Percentiles rank a stretch among this genome's conserved stretches.
Conservation (phyloP, 2,113 vertebrate species). For the Hippolais icterina region DNA sequence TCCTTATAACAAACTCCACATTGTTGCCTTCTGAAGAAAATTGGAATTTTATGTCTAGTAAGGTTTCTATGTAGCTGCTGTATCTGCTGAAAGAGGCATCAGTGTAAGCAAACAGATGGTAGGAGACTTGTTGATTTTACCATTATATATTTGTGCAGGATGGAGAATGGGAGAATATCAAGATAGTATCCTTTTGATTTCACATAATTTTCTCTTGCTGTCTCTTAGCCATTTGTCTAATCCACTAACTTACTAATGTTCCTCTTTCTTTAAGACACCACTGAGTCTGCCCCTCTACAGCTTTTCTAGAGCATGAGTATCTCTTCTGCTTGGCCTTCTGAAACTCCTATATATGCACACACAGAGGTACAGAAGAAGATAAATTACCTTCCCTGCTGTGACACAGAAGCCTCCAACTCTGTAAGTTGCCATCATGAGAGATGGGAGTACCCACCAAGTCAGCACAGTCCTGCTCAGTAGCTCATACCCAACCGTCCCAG, state of each 20-base stretch:
- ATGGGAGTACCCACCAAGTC: neutral
- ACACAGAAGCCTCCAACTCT: neutral
- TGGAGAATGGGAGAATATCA: neutral
- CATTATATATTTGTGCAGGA: neutral
- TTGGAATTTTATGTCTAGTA: conserved; percentile 41
- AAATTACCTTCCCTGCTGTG: neutral
- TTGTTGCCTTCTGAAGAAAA: conserved; percentile 58
- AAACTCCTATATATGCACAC: neutral
- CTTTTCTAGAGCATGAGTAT: neutral
- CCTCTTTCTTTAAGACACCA: neutral
- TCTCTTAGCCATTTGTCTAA: neutral
- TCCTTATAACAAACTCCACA: conserved; percentile 66
- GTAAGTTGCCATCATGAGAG: neutral
- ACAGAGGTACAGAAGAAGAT: neutral
- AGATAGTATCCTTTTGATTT: neutral
- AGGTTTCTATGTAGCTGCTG: conserved; percentile 30
- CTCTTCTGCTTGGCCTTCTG: neutral
- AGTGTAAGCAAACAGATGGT: conserved; percentile 55
- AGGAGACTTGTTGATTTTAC: conserved; percentile 5
- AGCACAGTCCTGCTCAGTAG: neutral
- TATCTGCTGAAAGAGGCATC: conserved; percentile 54
- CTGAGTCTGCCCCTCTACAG: neutral
- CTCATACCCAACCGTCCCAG: neutral
- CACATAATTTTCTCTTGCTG: neutral
- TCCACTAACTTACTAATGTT: neutral